Evolutionary conservation across 1,140 invertebrate species (phyloP).

Genomic region (Bombus terrestris): DNA sequence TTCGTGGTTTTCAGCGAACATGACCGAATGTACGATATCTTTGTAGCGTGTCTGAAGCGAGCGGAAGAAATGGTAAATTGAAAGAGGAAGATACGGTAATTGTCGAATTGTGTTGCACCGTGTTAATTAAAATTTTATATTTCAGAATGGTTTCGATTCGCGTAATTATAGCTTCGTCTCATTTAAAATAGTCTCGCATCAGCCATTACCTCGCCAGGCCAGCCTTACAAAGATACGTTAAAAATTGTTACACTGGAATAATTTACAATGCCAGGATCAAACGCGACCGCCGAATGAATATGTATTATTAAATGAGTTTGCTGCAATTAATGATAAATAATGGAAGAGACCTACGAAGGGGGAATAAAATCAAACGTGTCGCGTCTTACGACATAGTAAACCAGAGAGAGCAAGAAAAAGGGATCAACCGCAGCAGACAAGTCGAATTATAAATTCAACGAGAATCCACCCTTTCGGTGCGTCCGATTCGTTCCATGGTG

Average conservation of each 20-base stretch:
- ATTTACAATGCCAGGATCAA: background rate
- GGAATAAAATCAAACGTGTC: background rate
- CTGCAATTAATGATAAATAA: background rate
- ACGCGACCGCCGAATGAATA: background rate
- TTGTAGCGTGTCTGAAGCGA: background rate
- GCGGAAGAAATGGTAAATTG: background rate
- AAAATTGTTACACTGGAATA: too few relatives aligned
- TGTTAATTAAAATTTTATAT: too few relatives aligned
- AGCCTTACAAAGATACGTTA: too few relatives aligned
- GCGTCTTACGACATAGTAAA: background rate
- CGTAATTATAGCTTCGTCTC: too few relatives aligned
- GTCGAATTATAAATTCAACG: slow-evolving; percentile 13
- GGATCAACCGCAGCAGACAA: background rate
- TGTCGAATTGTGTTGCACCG: too few relatives aligned
- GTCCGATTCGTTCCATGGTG: background rate
- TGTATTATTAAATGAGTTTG: too few relatives aligned
- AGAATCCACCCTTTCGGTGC: background rate
- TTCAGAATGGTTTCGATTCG: too few relatives aligned
- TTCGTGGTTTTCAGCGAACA: background rate
- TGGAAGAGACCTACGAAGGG: rapidly evolving
- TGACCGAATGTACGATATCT: background rate
- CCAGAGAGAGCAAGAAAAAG: background rate
- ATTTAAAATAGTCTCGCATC: too few relatives aligned
- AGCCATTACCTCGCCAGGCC: too few relatives aligned
- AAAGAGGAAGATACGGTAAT: too few relatives aligned